These are phyloP conservation scores for Gonatopus flavifemur DNA, from an alignment of 1,140 invertebrate species.

Conservation along the genomic window DNA sequence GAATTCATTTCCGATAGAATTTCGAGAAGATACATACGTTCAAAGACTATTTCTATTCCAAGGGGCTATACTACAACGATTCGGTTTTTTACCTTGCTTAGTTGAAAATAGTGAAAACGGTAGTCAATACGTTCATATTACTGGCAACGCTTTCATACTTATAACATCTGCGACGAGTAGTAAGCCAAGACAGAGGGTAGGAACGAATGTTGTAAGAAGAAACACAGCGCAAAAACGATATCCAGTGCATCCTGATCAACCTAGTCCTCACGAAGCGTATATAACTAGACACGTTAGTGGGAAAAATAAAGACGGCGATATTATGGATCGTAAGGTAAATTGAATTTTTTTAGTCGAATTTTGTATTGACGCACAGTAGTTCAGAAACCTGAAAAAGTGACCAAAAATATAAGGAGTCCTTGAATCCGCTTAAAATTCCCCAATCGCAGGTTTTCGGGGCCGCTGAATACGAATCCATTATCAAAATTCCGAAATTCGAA, in stretches of 20 bases:
- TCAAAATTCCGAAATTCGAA: too few relatives aligned
- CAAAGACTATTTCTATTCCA: slow-evolving; percentile 81
- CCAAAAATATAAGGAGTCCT: too few relatives aligned
- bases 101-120: slow-evolving; percentile 61
- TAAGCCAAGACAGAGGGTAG: slow-evolving; percentile 45
- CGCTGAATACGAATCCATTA: too few relatives aligned
- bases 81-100: slow-evolving; percentile 83
- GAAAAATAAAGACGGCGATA: slow-evolving; percentile 72
- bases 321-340: slow-evolving; percentile 67
- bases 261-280: slow-evolving; percentile 88
- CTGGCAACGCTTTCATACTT: slow-evolving; percentile 92
- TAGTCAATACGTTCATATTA: slow-evolving; percentile 84
- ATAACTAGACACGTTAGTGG: slow-evolving; percentile 87
- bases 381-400: too few relatives aligned
- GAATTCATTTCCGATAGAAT: slow-evolving; percentile 62
- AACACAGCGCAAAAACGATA: slow-evolving; percentile 52
- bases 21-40: slow-evolving; percentile 72
- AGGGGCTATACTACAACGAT: slow-evolving; percentile 78
- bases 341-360: slow-evolving; percentile 5
- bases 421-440: too few relatives aligned
- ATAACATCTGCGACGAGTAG: slow-evolving; percentile 65
- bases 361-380: too few relatives aligned
- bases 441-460: too few relatives aligned
- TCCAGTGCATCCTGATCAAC: slow-evolving; percentile 68
- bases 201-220: slow-evolving; percentile 46